These are phyloP conservation scores for Torymus texanus DNA, from an alignment of 2,888 invertebrate genomes.

Conservation along the genomic window DNA sequence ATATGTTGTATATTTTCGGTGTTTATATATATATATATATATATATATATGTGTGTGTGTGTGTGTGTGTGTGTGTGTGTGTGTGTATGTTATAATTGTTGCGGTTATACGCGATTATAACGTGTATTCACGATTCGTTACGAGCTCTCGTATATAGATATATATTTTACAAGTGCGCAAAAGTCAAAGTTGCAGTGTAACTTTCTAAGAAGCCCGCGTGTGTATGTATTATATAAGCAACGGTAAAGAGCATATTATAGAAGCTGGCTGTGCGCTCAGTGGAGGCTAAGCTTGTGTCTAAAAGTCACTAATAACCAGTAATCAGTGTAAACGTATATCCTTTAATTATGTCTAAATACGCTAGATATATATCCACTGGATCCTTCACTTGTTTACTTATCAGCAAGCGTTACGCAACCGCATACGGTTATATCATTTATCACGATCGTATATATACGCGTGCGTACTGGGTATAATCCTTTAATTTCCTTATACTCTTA, in stretches of 20 bases:
- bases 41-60: too few relatives aligned
- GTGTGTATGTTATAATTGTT: too few relatives aligned
- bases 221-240: conserved; percentile 13
- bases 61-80: too few relatives aligned
- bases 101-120: too few relatives aligned
- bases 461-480: neutral
- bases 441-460: neutral
- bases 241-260: neutral
- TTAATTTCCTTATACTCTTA: conserved; percentile 16
- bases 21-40: too few relatives aligned
- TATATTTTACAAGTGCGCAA: conserved; percentile 9
- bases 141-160: too few relatives aligned
- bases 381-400: conserved; percentile 41
- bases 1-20: too few relatives aligned
- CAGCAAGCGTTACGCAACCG: conserved; percentile 21
- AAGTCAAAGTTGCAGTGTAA: conserved; percentile 8
- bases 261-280: neutral
- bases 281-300: conserved; percentile 26
- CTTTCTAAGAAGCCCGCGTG: conserved; percentile 23
- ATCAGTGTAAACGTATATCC: conserved; percentile 37
- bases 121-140: too few relatives aligned
- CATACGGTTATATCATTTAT: conserved; percentile 28
- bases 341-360: conserved; percentile 41
- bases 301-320: conserved; percentile 43
- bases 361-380: neutral